Base-by-base conservation (phyloP, 2,888 invertebrate genomes). In the Camptogramma bilineatum region DNA sequence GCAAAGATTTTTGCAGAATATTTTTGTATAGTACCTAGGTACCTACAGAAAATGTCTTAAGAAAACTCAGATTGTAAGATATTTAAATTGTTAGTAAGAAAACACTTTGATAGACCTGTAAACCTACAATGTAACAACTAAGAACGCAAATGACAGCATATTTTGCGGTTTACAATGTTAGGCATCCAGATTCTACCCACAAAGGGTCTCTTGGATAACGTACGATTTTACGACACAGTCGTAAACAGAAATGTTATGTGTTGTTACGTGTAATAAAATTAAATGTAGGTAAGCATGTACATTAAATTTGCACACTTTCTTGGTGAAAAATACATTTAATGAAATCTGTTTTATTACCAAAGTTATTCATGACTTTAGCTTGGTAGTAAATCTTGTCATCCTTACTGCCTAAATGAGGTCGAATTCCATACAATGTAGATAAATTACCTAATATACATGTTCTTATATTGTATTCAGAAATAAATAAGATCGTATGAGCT, bases 241-340 rank as follows among this genome's bases (percentile, higher is more conserved):
- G 69, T 73, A 71, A 73, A 73, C 68, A 62, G 65, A 63, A 68
- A 60, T 52, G 65, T 57, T 62, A 53, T 48, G 61, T 58, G 66
- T 72, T 65, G 63, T 64, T 62, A 70, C 70, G 50, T 64, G 68
- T 68, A 66, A 68, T 66, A 70, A 68, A 68, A 64, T 68, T 67
- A 67, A 67, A 67, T 68, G 62, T 64, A 57, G 48, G 64, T 46
- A 54, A 50, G 55, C 53, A 55, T 62, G 50, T 54, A 21, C 58
- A 68, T 63, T 64, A 53, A 68, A 66, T 61, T 64, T 44, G 58
- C 18, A 55, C 59, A 54, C 46, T 62, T 66, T 65, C 52, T 64
- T 62, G 54, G 52, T 52, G n/a, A 50, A 21, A 51, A 42, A 39
- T 39, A 39, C 34, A 13, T 39, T 39, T 39, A 13, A 13, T 13